Evolutionary conservation across 2,888 invertebrate species (phyloP).

Genomic region (Diaphora mendica): DNA sequence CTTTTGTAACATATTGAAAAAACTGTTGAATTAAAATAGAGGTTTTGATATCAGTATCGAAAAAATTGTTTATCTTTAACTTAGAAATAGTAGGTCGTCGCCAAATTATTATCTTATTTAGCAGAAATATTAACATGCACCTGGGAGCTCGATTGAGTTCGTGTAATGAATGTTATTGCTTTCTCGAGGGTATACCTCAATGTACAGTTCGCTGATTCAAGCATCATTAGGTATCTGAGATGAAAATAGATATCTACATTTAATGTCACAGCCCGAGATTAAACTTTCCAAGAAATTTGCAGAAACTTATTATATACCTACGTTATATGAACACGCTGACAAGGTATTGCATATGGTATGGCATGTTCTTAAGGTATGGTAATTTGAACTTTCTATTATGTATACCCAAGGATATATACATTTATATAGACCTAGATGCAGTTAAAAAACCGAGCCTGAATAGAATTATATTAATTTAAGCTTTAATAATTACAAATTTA

Average conservation of each 20-base stretch:
- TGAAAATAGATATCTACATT: slow-evolving; percentile 14
- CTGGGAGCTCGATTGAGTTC: slow-evolving; percentile 26
- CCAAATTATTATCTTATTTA: not conserved
- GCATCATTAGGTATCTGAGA: slow-evolving; percentile 20
- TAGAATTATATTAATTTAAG: too few species aligned
- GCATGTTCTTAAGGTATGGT: not conserved
- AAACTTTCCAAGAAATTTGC: not conserved
- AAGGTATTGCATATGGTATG: too few species aligned
- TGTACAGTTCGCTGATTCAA: slow-evolving; percentile 35
- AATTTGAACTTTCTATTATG: too few species aligned
- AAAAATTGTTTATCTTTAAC: too few species aligned
- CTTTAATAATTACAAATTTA: too few species aligned
- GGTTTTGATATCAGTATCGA: too few species aligned
- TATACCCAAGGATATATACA: too few species aligned
- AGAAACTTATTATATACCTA: not conserved
- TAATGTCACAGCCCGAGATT: not conserved
- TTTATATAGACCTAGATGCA: too few species aligned
- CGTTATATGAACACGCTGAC: not conserved
- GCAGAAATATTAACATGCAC: slow-evolving; percentile 31
- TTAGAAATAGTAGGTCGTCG: not conserved
- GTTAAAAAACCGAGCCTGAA: too few species aligned
- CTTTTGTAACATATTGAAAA: not conserved
- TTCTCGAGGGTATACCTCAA: too few species aligned
- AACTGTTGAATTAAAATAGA: not conserved
- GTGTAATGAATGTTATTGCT: slow-evolving; percentile 49